phyloP scores from a whole-genome alignment of 2,113 vertebrate species.

The Pomatostomus ruficeps region DNA sequence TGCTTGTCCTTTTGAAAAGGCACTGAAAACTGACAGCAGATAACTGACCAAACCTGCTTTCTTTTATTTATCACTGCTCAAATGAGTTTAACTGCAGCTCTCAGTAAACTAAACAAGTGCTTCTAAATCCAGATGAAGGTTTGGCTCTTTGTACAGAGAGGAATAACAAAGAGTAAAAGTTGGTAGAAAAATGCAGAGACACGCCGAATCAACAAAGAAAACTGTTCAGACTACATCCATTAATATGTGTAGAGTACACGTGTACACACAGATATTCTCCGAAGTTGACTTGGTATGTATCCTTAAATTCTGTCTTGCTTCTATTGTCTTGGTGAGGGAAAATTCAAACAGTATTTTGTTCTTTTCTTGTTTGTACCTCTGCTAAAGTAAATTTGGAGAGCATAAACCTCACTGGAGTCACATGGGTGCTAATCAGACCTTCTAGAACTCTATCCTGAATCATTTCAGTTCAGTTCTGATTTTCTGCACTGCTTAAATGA shows the following conservation, averaged over 20 bases:
- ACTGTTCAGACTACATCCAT: rapidly evolving
- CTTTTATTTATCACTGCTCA: background rate
- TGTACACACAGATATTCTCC: background rate
- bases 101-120: background rate
- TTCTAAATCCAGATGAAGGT: background rate
- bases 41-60: background rate
- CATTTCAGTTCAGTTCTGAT: background rate
- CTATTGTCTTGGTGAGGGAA: background rate
- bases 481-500: background rate
- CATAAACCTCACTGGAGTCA: background rate
- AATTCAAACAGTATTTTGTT: background rate
- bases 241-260: background rate
- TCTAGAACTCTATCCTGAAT: background rate
- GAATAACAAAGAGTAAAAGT: background rate
- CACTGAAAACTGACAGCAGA: background rate
- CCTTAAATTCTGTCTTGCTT: background rate
- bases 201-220: background rate
- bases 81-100: background rate
- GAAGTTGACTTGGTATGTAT: background rate
- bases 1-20: background rate
- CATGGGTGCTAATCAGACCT: background rate
- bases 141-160: background rate
- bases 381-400: background rate
- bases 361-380: background rate
- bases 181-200: background rate